A percentile compares a stretch with the other conserved stretches of the same genome.
Evolutionary conservation across 2,888 invertebrate genomes (phyloP).

Genomic region (Chromoteleia sp.): DNA sequence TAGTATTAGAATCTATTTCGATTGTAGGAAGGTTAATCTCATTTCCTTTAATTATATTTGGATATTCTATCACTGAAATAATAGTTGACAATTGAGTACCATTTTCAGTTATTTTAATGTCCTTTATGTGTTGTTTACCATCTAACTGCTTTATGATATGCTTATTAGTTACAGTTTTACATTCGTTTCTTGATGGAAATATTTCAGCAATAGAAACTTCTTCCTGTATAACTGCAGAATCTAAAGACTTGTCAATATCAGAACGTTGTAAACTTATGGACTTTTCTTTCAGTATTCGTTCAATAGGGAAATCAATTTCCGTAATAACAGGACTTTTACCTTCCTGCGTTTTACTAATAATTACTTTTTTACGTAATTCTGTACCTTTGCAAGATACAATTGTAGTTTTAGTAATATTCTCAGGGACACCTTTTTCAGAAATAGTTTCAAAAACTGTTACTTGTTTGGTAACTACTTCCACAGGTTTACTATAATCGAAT

Average conservation of each 20-base stretch:
- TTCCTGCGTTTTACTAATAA: not conserved
- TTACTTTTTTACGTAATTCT: not conserved
- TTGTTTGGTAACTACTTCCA: conserved; percentile 12
- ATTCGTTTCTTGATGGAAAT: not conserved
- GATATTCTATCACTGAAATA: conserved; percentile 7
- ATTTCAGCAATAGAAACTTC: not conserved
- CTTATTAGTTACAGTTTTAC: not conserved
- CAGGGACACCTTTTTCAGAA: not conserved
- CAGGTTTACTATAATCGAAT: not conserved
- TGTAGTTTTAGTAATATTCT: not conserved
- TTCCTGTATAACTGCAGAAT: conserved; percentile 1
- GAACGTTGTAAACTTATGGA: not conserved
- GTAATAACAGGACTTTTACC: not conserved
- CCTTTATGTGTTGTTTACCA: not conserved
- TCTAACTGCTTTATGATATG: not conserved
- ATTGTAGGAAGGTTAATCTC: not conserved
- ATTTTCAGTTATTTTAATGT: conserved; percentile 13
- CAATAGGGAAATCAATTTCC: not conserved
- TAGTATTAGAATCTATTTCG: not conserved
- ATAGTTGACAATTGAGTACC: not conserved
- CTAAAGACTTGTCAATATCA: not conserved
- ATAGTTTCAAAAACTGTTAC: not conserved
- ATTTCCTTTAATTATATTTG: not conserved
- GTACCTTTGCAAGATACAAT: conserved; percentile 4
- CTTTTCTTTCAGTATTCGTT: conserved; percentile 6